Evolutionary conservation across 2,888 invertebrate species (phyloP), one percentile per base, ranked within the genome.

Genomic region (Gymnoscelis rufifasciata): DNA sequence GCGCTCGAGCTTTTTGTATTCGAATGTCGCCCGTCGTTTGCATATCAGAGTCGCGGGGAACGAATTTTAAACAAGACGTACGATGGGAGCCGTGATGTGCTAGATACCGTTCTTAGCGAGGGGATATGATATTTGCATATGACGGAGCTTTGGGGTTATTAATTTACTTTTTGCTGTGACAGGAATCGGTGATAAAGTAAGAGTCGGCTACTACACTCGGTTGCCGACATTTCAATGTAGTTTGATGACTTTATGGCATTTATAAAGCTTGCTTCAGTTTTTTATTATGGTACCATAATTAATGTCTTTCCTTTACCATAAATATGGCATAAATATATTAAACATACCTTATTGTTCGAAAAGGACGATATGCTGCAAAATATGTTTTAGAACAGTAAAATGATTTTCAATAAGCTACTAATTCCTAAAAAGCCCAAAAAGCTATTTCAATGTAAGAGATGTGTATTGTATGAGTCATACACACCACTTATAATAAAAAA

Each of bases 1-100:
- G 83, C 69, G 80, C 75, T 78, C 83, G 76, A 86, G 83, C 86
- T 88, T 88, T 88, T 87, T 86, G 86, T 87, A 86, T 87, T 83
- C 86, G 81, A 82, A 75, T 83, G 84, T 84, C 84, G 81, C 80
- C 62, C 68, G 69, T 60, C 68, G 84, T 87, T 87, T 87, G 84
- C 87, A 87, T 87, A 86, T 81, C 80, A 66, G 70, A 73, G 68
- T 73, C 70, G 78, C 70, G 67, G 68, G 74, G 78, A 80, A 74
- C 82, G 83, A 83, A 83, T 83, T 78, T 83, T 76, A 80, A 84
- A 79, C 72, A 76, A 76, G 78, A 78, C 67, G 67, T 71, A 74
- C 70, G 74, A 70, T 70, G 73, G 71, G 69, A 74, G 70, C 65
- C 60, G 59, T 65, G 74, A 74, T 74, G 72, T 68, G 65, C 74